These are phyloP conservation scores for Dascillus cervinus DNA, from an alignment of 2,888 invertebrate genomes.

Conservation along the genomic window DNA sequence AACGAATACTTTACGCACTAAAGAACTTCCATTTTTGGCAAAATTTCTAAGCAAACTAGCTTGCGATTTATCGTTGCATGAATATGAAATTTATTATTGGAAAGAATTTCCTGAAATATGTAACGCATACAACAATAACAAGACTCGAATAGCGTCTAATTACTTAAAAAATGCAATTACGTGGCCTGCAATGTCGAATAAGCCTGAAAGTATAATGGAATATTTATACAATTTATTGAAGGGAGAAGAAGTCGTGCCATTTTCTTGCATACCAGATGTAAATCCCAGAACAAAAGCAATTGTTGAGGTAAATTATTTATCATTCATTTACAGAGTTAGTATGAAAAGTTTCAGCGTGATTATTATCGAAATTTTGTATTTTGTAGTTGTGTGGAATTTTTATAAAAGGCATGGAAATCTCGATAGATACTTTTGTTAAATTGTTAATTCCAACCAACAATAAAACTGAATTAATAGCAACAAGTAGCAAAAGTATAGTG, in stretches of 20 bases:
- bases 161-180: conserved; percentile 52
- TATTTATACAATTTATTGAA: conserved; percentile 61
- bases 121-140: conserved; percentile 30
- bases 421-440: conserved; percentile 25
- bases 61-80: conserved; percentile 61
- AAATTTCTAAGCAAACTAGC: conserved; percentile 68
- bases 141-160: conserved; percentile 47
- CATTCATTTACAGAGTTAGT: background rate
- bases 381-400: conserved; percentile 28
- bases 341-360: background rate
- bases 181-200: conserved; percentile 53
- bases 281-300: conserved; percentile 67
- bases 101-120: conserved; percentile 70
- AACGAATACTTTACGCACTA: conserved; percentile 61
- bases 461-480: conserved; percentile 29
- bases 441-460: conserved; percentile 20
- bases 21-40: conserved; percentile 61
- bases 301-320: conserved; percentile 52
- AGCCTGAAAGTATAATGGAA: conserved; percentile 64
- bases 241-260: conserved; percentile 48
- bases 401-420: conserved; percentile 19
- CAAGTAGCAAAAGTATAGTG: conserved; percentile 13
- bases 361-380: conserved; percentile 1
- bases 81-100: conserved; percentile 75
- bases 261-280: conserved; percentile 66